phyloP scores from a whole-genome alignment of 2,797 vertebrate genomes.

The Rhinoraja longicauda region DNA sequence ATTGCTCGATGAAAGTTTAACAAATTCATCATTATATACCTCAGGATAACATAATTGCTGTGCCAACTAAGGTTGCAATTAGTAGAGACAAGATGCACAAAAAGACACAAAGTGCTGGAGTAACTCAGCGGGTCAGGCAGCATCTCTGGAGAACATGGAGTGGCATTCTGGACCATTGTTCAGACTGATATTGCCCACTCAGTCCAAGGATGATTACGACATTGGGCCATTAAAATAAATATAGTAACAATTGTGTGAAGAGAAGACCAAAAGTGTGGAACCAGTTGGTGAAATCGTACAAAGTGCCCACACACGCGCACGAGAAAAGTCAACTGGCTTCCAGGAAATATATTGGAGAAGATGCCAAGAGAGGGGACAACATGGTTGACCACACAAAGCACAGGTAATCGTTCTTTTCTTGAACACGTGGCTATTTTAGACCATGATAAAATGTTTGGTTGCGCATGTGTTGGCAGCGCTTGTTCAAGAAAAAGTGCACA shows the following conservation, averaged over 20 bases:
- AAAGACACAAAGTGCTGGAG: no score
- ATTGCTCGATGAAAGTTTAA: background rate
- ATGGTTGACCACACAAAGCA: background rate
- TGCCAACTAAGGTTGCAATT: background rate
- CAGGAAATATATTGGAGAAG: background rate
- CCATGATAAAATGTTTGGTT: background rate
- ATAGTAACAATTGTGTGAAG: background rate
- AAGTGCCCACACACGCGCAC: background rate
- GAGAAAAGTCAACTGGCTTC: background rate
- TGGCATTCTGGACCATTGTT: no score
- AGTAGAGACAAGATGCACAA: background rate
- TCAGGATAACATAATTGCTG: background rate
- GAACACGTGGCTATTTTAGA: background rate
- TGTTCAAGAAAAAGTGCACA: slow-evolving; percentile 12
- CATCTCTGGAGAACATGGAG: no score
- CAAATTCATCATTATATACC: background rate
- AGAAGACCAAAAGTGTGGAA: background rate
- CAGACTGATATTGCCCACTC: no score
- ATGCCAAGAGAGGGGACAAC: background rate
- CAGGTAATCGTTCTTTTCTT: background rate
- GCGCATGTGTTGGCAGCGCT: no score
- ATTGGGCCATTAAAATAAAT: background rate
- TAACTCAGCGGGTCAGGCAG: no score
- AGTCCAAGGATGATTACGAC: background rate
- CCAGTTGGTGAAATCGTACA: background rate